Percentiles rank a stretch among this genome's conserved stretches.
phyloP scores from a whole-genome alignment of 2,888 invertebrate species.

The Coleophora deauratella region DNA sequence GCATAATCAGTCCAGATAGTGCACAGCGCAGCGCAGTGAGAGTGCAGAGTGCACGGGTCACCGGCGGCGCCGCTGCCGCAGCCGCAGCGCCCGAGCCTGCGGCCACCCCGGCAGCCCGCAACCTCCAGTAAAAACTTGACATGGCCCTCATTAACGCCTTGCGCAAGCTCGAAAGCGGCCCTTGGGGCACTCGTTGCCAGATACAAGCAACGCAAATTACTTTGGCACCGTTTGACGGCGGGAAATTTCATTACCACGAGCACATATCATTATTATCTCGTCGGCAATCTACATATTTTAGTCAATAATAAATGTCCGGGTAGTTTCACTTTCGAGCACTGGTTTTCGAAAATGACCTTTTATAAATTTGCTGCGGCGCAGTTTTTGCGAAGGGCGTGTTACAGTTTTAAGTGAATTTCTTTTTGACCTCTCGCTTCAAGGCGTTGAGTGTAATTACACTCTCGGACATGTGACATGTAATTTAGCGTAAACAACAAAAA shows the following conservation, averaged over 20 bases:
- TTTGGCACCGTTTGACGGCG: slow-evolving; percentile 74
- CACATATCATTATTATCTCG: slow-evolving; percentile 74
- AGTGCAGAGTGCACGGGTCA: neutral
- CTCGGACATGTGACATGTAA: slow-evolving; percentile 49
- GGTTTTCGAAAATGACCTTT: slow-evolving; percentile 72
- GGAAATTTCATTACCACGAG: slow-evolving; percentile 75
- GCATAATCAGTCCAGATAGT: neutral
- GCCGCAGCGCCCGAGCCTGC: neutral
- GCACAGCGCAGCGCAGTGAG: neutral
- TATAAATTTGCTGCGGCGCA: slow-evolving; percentile 51
- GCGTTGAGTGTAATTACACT: slow-evolving; percentile 58
- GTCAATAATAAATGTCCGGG: slow-evolving; percentile 69
- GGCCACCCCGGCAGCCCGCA: slow-evolving; percentile 35
- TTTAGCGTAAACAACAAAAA: slow-evolving; percentile 58
- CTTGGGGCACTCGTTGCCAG: slow-evolving; percentile 65
- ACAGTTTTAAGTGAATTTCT: slow-evolving; percentile 73
- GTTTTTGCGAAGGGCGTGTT: slow-evolving; percentile 65
- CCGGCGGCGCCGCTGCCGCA: neutral
- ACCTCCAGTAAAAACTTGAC: slow-evolving; percentile 56
- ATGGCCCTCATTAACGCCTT: slow-evolving; percentile 65
- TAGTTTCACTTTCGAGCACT: slow-evolving; percentile 72
- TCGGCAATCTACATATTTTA: slow-evolving; percentile 73
- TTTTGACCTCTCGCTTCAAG: slow-evolving; percentile 71
- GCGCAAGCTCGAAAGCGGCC: slow-evolving; percentile 72
- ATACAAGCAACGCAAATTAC: slow-evolving; percentile 73